Evolutionary conservation across 2,888 invertebrate genomes (phyloP).

Genomic region (Dexiosoma caninum): DNA sequence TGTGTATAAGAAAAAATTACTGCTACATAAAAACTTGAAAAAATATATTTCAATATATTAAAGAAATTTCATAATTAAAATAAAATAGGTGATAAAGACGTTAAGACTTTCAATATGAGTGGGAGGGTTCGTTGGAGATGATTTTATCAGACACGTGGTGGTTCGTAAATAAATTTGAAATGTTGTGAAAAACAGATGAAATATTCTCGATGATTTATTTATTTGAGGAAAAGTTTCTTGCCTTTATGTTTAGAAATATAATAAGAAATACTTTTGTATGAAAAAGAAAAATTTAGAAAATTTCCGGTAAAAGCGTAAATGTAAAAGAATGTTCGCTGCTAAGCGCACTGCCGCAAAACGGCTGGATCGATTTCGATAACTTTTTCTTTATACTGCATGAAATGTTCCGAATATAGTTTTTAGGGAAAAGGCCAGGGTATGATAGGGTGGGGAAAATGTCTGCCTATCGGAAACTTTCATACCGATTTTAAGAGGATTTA

Average conservation of each 20-base stretch:
- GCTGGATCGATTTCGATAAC: too few relatives aligned
- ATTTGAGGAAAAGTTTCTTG: background rate
- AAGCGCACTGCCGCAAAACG: too few relatives aligned
- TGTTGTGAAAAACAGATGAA: conserved; percentile 20
- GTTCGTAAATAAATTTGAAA: conserved; percentile 17
- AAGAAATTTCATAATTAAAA: conserved; percentile 12
- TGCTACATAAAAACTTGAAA: background rate
- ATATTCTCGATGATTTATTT: conserved; percentile 29
- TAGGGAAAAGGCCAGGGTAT: too few relatives aligned
- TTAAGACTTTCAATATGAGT: conserved; percentile 32
- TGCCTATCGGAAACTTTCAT: too few relatives aligned
- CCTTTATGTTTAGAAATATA: conserved; percentile 4
- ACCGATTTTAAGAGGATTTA: too few relatives aligned
- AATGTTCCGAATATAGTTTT: too few relatives aligned
- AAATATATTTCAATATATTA: conserved; percentile 10
- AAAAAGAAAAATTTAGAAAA: too few relatives aligned
- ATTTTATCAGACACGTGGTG: background rate
- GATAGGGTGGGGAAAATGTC: too few relatives aligned
- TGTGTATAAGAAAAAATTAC: background rate
- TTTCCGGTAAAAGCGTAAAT: too few relatives aligned
- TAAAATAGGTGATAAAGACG: conserved; percentile 2
- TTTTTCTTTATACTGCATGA: too few relatives aligned
- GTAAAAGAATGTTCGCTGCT: too few relatives aligned
- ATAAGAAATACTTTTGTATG: background rate
- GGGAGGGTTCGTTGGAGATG: background rate